Percentiles rank a stretch among this genome's conserved stretches.
Conservation (phyloP, 2,797 vertebrate species). For the Agapornis canus region DNA sequence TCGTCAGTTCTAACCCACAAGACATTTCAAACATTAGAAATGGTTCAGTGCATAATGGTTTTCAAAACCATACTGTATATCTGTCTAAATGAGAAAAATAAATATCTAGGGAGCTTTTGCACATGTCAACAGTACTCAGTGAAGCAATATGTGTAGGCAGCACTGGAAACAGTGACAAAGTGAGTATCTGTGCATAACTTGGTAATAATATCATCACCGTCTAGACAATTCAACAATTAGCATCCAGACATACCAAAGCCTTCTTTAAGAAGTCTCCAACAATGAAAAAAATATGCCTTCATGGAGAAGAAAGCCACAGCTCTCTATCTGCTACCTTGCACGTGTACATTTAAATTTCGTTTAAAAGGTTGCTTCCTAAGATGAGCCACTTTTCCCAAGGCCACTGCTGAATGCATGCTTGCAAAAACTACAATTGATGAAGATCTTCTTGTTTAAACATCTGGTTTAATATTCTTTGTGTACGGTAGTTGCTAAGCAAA, state of each 20-base stretch:
- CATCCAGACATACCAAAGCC: slow-evolving; percentile 79
- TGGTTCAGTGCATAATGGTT: slow-evolving; percentile 50
- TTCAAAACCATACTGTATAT: slow-evolving; percentile 62
- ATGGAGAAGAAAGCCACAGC: slow-evolving; percentile 61
- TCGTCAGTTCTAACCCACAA: slow-evolving; percentile 15
- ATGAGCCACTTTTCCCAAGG: background rate
- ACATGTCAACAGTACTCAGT: slow-evolving; percentile 74
- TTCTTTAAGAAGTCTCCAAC: slow-evolving; percentile 74
- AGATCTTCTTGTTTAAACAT: slow-evolving; percentile 30
- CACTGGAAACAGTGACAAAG: slow-evolving; percentile 78
- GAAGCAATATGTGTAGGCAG: slow-evolving; percentile 80
- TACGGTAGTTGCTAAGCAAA: slow-evolving; percentile 22
- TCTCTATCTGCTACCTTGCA: slow-evolving; percentile 32
- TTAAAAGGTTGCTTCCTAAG: slow-evolving; percentile 40
- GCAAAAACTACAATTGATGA: background rate
- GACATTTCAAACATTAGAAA: slow-evolving; percentile 36
- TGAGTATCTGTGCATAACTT: slow-evolving; percentile 79
- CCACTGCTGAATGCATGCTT: background rate
- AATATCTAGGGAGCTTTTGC: slow-evolving; percentile 72
- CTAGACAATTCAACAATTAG: slow-evolving; percentile 84
- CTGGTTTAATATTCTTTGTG: slow-evolving; percentile 11
- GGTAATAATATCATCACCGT: slow-evolving; percentile 83
- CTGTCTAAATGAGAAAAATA: slow-evolving; percentile 71
- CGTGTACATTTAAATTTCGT: background rate
- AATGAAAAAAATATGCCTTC: slow-evolving; percentile 46